Conservation (phyloP, 2,113 vertebrate species). For the Trichechus manatus region DNA sequence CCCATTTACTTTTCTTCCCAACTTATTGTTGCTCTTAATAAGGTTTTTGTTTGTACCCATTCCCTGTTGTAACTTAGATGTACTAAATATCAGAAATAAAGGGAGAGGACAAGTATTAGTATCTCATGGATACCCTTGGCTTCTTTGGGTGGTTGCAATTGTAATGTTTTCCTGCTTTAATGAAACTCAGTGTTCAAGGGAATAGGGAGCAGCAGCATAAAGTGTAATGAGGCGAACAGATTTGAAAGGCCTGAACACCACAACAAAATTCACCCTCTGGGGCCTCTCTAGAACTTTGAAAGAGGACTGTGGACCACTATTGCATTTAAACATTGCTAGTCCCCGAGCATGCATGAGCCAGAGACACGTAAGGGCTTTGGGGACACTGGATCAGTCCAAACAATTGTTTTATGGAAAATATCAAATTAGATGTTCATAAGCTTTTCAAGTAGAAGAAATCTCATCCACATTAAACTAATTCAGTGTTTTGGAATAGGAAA, state of each 20-base stretch:
- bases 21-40: constrained; percentile 63
- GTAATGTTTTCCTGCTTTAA: constrained; percentile 81
- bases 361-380: constrained; percentile 18
- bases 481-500: constrained; percentile 33
- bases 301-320: constrained; percentile 70
- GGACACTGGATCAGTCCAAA: constrained; percentile 57
- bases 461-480: constrained; percentile 65
- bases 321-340: constrained; percentile 58
- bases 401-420: constrained; percentile 61
- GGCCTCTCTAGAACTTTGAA: constrained; percentile 76
- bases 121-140: constrained; percentile 67
- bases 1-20: constrained; percentile 46
- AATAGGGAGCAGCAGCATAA: constrained; percentile 81
- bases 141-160: constrained; percentile 79
- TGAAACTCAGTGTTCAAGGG: constrained; percentile 79
- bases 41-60: constrained; percentile 65
- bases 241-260: constrained; percentile 71
- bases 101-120: constrained; percentile 62
- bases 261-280: constrained; percentile 82
- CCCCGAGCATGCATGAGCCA: constrained; percentile 7
- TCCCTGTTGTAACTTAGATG: constrained; percentile 67
- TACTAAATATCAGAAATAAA: constrained; percentile 62
- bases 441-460: constrained; percentile 72
- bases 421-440: constrained; percentile 59
- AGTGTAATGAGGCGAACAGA: constrained; percentile 81